These are phyloP conservation scores for Drosophila aldrichi DNA, from an alignment of 2,888 invertebrate genomes.

Conservation along the genomic window DNA sequence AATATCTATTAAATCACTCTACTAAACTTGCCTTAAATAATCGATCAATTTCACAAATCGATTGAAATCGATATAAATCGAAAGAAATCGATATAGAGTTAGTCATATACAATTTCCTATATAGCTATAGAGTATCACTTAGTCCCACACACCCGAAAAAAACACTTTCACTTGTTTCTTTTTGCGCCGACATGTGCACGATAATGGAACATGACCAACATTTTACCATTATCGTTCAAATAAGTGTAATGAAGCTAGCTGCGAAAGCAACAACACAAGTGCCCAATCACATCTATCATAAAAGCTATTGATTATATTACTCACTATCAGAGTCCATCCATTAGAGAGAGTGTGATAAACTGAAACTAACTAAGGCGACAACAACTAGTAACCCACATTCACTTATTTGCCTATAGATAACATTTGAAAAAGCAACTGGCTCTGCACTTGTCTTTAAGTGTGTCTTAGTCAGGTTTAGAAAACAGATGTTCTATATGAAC, in stretches of 20 bases:
- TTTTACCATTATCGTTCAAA: constrained; percentile 5
- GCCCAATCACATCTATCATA: constrained; percentile 7
- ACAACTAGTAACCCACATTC: not conserved
- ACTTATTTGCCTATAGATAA: not conserved
- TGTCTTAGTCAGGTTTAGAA: not conserved
- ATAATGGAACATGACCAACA: constrained; percentile 1
- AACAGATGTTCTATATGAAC: not conserved
- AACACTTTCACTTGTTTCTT: not conserved
- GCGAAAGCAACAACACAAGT: not conserved
- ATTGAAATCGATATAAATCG: too few species aligned
- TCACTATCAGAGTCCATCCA: constrained; percentile 8
- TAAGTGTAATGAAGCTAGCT: not conserved
- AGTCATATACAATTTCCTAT: too few species aligned
- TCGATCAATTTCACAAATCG: too few species aligned
- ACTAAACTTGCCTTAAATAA: not conserved
- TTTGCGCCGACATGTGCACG: not conserved
- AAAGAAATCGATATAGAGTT: too few species aligned
- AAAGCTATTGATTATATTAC: constrained; percentile 20
- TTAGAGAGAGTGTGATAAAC: not conserved
- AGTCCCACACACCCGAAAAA: not conserved
- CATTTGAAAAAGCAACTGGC: too few species aligned
- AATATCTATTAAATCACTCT: too few species aligned
- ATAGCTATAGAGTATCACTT: not conserved
- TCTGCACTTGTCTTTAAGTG: too few species aligned
- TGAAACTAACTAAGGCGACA: not conserved